Evolutionary conservation across 1,140 invertebrate species (phyloP), one percentile per base, ranked within the genome.

Genomic region (Drosophila takahashii): DNA sequence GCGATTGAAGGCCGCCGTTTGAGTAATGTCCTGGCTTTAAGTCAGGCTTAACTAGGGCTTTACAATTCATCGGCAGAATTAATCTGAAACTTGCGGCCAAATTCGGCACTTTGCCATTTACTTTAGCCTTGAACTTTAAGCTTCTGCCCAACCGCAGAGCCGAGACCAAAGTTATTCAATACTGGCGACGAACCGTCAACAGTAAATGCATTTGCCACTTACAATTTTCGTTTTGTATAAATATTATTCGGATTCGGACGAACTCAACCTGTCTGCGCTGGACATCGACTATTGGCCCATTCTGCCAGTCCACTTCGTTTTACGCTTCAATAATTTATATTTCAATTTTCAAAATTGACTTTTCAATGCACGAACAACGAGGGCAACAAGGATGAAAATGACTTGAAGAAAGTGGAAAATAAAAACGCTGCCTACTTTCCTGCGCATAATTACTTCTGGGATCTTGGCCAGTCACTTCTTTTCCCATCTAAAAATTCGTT

Each of bases 301-400:
- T 22, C 37, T 29, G 6, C 6, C 29, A 7, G 13, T 1, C 22
- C 70, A 39, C n/a, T 56, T 61, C 75, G 48, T 36, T 73, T 64
- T 32, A 81, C 53, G 77, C 74, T 71, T 86, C 74, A 81, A 86
- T 79, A 81, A 86, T 86, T 86, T 81, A 86, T 75, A 78, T 78
- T 86, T 86, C 69, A 60, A 86, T 78, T 86, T 78, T 69, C 13
- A 51, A 64, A 78, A 86, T 75, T 81, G 81, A 71, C 69, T 65
- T 78, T 81, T 75, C 58, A 75, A 67, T 71, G 78, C 53, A 39
- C 41, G 65, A 76, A 54, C 51, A 54, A n/a, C 27, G 47, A 52
- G 16, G 57, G 41, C 41, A 44, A 11, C 16, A 26, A 15, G 13
- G 22, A 41, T 45, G 58, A 34, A 61, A 29, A 37, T 8, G 26